Percentiles rank a stretch among this genome's conserved stretches.
These are phyloP conservation scores for Pterois miles DNA, from an alignment of 2,797 vertebrate genomes.

Conservation along the genomic window DNA sequence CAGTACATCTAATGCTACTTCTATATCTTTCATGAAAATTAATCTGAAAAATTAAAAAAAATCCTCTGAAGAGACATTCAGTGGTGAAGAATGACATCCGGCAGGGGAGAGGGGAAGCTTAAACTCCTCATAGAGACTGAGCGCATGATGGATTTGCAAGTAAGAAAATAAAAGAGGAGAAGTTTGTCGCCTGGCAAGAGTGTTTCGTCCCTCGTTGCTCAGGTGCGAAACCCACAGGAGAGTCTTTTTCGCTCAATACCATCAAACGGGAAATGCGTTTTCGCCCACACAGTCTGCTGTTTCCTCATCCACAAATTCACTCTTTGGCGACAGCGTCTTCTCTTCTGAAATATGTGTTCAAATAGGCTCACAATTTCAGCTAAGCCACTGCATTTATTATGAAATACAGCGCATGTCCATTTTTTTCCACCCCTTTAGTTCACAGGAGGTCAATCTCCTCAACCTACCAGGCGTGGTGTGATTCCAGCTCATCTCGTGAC, in stretches of 20 bases:
- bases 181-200: constrained; percentile 35
- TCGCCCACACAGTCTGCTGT: constrained; percentile 23
- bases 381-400: constrained; percentile 43
- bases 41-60: constrained; percentile 34
- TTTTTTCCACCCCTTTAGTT: constrained; percentile 11
- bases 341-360: constrained; percentile 31
- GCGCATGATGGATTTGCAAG: constrained; percentile 33
- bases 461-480: constrained; percentile 21
- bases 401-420: constrained; percentile 24
- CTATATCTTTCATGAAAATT: constrained; percentile 56
- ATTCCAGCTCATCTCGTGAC: constrained; percentile 55
- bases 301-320: constrained; percentile 31
- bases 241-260: constrained; percentile 39
- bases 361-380: constrained; percentile 41
- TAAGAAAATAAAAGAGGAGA: constrained; percentile 36
- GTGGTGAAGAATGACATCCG: constrained; percentile 49
- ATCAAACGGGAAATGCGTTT: constrained; percentile 21
- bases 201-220: constrained; percentile 11
- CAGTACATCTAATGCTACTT: constrained; percentile 71
- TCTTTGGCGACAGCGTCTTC: constrained; percentile 23
- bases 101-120: constrained; percentile 46
- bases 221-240: constrained; percentile 29
- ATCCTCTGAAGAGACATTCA: constrained; percentile 54
- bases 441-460: constrained; percentile 46
- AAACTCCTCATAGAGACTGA: constrained; percentile 43